Evolutionary conservation across 2,797 vertebrate species (phyloP).

Genomic region (Gobionotothen gibberifrons): DNA sequence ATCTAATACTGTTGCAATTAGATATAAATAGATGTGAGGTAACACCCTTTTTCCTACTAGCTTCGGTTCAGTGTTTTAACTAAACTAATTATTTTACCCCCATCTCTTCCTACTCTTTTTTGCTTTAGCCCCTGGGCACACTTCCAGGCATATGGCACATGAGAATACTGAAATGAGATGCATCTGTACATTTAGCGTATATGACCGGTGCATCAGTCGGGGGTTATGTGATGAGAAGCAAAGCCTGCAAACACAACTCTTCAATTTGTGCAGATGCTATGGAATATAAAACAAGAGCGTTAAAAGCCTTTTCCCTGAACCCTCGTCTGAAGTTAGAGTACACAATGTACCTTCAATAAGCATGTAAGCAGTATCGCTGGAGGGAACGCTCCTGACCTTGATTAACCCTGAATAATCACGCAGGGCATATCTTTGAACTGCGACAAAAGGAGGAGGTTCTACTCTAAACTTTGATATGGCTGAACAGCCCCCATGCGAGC

Average conservation of each 20-base stretch:
- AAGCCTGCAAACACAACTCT: constrained; percentile 15
- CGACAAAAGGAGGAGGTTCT: constrained; percentile 68
- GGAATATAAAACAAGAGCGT: constrained; percentile 29
- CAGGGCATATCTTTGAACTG: constrained; percentile 73
- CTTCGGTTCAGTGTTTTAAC: constrained; percentile 44
- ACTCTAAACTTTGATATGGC: constrained; percentile 47
- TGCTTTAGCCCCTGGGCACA: constrained; percentile 36
- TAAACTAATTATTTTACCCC: constrained; percentile 38
- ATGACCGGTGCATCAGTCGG: constrained; percentile 8
- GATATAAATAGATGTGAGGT: constrained; percentile 16
- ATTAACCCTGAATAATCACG: constrained; percentile 73
- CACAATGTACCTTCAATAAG: constrained; percentile 63
- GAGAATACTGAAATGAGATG: constrained; percentile 39
- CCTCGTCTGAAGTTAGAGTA: constrained; percentile 47
- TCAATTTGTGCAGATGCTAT: constrained; percentile 32
- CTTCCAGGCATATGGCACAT: constrained; percentile 28
- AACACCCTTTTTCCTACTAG: constrained; percentile 26
- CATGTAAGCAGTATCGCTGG: constrained; percentile 51
- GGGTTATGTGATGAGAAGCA: constrained; percentile 33
- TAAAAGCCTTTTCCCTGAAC: constrained; percentile 28
- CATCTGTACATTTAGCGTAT: constrained; percentile 32
- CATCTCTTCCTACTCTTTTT: constrained; percentile 2
- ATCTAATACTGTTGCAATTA: constrained; percentile 24
- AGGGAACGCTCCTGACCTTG: constrained; percentile 73
- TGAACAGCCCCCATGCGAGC: constrained; percentile 24